Evolutionary conservation across 2,113 vertebrate species (phyloP), one percentile per base, ranked within the genome.

Genomic region (Hirundichthys speculiger): DNA sequence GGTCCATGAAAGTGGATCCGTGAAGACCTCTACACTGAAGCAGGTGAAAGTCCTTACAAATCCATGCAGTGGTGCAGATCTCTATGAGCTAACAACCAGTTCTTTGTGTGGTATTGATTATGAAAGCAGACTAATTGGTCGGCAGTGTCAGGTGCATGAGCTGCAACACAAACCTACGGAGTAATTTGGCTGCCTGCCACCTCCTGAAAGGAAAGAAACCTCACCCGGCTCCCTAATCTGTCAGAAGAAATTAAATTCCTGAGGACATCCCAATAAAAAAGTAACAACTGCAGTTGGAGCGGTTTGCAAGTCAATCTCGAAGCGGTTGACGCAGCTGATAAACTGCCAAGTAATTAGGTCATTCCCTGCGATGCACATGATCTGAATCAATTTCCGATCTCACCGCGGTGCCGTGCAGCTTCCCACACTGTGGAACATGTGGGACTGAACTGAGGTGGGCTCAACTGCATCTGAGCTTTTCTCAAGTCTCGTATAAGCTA

Each of bases 381-480:
- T 90, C 80, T 64, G 61, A 85, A 87, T 90, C 68, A 68, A 83
- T 89, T 88, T 91, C 85, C 18, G 7, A 45, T 18, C 73, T 80
- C 43, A 65, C 74, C 18, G 11, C 63, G 56, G 15, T 16, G 38
- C 47, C 12, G 74, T 62, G 61, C 64, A 72, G 68, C 76, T 73
- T 74, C 69, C 55, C 60, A 69, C 89, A 90, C 92, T 82, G 79
- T 75, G 77, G 91, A 86, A 90, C 86, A 86, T 91, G 91, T 79
- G 73, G 69, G 70, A 76, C 79, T 13, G 59, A 27, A 27, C 6
- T 27, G 3, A 27, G 25, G 25, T 27, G 25, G 25, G 6, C 6
- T 27, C 25, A 6, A 27, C 6, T 3, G 6, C 61, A 47, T 66
- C 57, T 27, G 42, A 77, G 34, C n/a, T n/a, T n/a, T n/a, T n/a